A percentile compares a stretch with the other conserved stretches of the same genome.
These are phyloP conservation scores for Subacronicta megacephala DNA, from an alignment of 2,888 invertebrate genomes.

Conservation along the genomic window DNA sequence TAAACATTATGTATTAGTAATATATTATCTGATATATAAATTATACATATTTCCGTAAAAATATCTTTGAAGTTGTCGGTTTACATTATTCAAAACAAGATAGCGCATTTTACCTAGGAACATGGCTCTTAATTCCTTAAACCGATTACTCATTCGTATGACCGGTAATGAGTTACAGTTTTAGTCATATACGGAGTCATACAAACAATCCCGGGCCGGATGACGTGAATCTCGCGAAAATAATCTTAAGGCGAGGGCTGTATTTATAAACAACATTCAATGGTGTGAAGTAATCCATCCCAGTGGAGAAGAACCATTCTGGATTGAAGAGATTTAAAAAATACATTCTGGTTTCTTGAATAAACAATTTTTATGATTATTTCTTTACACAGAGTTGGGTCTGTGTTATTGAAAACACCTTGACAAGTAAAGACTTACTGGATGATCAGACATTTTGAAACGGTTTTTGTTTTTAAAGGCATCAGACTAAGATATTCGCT, in stretches of 20 bases:
- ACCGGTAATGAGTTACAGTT: conserved; percentile 71
- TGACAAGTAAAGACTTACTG: conserved; percentile 27
- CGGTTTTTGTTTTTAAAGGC: background rate
- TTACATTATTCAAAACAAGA: no score
- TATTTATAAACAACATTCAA: conserved; percentile 77
- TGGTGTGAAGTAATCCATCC: conserved; percentile 69
- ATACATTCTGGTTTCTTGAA: conserved; percentile 43
- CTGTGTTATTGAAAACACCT: conserved; percentile 26
- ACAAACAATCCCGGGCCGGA: conserved; percentile 74
- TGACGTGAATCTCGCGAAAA: conserved; percentile 84
- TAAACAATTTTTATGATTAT: conserved; percentile 58
- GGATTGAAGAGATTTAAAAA: conserved; percentile 54
- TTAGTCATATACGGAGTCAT: conserved; percentile 83
- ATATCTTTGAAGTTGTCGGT: no score
- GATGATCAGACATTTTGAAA: background rate
- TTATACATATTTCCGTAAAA: no score
- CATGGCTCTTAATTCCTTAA: conserved; percentile 48
- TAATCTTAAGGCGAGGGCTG: conserved; percentile 71
- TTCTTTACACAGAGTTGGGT: conserved; percentile 31
- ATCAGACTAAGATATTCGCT: conserved; percentile 9
- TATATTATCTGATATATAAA: no score
- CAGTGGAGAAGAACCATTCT: conserved; percentile 63
- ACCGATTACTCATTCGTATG: conserved; percentile 73
- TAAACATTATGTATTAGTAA: no score
- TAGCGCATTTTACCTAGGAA: background rate